Base-by-base conservation (phyloP, 2,113 vertebrate genomes). In the Cacatua alba region DNA sequence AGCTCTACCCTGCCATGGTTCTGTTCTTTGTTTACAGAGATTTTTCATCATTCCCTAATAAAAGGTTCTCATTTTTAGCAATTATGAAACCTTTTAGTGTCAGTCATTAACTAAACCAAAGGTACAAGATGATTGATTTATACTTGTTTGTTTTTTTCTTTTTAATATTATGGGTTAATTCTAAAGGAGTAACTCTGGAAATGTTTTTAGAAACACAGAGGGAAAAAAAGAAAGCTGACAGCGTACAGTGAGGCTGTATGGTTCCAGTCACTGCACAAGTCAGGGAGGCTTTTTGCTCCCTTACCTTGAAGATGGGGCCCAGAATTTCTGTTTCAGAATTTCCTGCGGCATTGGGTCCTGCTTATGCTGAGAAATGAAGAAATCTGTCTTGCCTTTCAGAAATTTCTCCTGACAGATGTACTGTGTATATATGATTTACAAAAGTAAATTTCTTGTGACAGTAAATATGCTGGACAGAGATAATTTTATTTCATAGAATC, bases 81-180 rank as follows among this genome's bases (percentile, higher is more conserved):
- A 78, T 96, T 94, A 86, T 20, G 48, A 86, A 94, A 39, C 63
- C 64, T 95, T 95, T 97, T 81, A 88, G 37, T 85, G 78, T 96
- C 92, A 93, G 48, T 88, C 62, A 65, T 96, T 95, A 92, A 29
- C 76, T 59, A 77, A 95, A 79, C 16, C 76, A 75, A 94, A 33
- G 5, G 49, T 69, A 39, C 23, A 65, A 72, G 48, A 31, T 91
- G 46, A 93, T 51, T 97, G 71, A 92, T 94, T 96, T 80, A 69
- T 77, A 8, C 9, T 68, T 6, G 17, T 59, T 84, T 65, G 72
- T 39, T 25, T 52, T 60, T 62, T 53, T 57, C 18, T 63, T 67
- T 59, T 19, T 35, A 43, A 39, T 77, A 33, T 43, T 74, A 16
- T 62, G 24, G 41, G 43, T 84, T 92, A 69, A 78, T 75, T 91